Base-by-base conservation (phyloP, 2,797 vertebrate species). In the Octomys mimax region DNA sequence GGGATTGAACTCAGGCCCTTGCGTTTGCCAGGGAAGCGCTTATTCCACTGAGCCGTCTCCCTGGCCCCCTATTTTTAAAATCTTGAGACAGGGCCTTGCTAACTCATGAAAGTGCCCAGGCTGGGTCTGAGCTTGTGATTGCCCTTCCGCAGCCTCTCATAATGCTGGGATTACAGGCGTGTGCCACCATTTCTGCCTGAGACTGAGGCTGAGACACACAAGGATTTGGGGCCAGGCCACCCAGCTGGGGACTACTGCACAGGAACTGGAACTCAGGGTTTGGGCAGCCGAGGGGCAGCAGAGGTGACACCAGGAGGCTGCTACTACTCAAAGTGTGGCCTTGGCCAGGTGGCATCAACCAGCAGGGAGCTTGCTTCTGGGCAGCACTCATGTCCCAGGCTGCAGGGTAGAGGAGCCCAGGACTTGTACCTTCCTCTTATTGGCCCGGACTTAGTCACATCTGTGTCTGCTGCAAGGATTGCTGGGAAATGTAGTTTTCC, bases 401-500 rank as follows among this genome's bases (percentile, higher is more conserved):
- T 49, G n/a, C 26, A 36, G 61, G n/a, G 11, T 54, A 42, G 57
- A 62, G 31, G 82, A 6, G 14, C 42, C 42, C 70, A 39, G 31
- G 33, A 52, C 68, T 39, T 64, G 31, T 62, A 31, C n/a, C 89
- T 87, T 19, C 18, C n/a, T 64, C 57, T 36, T 71, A 22, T 57
- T 95, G 87, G 82, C 11, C 33, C 79, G 80, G 28, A 88, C n/a
- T 52, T 57, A 52, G 62, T 83, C 21, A 87, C 61, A 87, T 62
- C 54, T 62, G 68, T 12, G 39, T 52, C 22, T 68, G 42, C 64
- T 77, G 33, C 83, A 93, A 62, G 42, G 90, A 39, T 68, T 36
- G 31, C 52, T 93, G 79, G 91, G 36, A 91, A 88, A 62, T 77
- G 39, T 75, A 70, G 92, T 93, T 54, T 92, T 7, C 2, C 26